Evolutionary conservation across 2,113 vertebrate genomes (phyloP).

Genomic region (Notarius quadriscutis): DNA sequence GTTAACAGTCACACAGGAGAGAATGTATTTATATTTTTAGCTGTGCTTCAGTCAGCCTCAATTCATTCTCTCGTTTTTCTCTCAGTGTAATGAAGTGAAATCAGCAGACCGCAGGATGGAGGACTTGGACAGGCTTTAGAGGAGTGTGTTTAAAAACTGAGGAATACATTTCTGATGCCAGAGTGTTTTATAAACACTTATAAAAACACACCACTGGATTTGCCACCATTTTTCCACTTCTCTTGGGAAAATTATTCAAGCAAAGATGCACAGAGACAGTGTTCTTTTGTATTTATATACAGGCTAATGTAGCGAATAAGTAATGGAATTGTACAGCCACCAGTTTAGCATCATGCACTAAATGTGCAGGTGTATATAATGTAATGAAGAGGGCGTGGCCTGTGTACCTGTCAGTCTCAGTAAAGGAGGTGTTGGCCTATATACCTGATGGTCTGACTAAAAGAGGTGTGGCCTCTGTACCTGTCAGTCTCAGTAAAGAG

Average conservation of each 20-base stretch:
- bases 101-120: constrained; percentile 19
- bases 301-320: background rate
- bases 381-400: too few species aligned
- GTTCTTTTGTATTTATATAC: background rate
- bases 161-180: constrained; percentile 48
- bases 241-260: constrained; percentile 3
- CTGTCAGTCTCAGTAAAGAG: background rate
- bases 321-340: background rate
- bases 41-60: background rate
- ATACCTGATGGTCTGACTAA: too few species aligned
- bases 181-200: constrained; percentile 43
- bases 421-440: background rate
- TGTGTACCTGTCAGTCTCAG: background rate
- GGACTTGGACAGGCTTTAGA: constrained; percentile 41
- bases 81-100: constrained; percentile 18
- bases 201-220: constrained; percentile 49
- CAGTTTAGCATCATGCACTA: background rate
- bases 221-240: constrained; percentile 3
- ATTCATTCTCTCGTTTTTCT: background rate
- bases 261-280: background rate
- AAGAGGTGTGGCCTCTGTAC: background rate
- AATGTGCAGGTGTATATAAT: background rate
- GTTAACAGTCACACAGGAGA: background rate
- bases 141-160: constrained; percentile 42
- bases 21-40: background rate